phyloP scores from a whole-genome alignment of 2,113 vertebrate genomes.

The Plecturocebus donacophilus region DNA sequence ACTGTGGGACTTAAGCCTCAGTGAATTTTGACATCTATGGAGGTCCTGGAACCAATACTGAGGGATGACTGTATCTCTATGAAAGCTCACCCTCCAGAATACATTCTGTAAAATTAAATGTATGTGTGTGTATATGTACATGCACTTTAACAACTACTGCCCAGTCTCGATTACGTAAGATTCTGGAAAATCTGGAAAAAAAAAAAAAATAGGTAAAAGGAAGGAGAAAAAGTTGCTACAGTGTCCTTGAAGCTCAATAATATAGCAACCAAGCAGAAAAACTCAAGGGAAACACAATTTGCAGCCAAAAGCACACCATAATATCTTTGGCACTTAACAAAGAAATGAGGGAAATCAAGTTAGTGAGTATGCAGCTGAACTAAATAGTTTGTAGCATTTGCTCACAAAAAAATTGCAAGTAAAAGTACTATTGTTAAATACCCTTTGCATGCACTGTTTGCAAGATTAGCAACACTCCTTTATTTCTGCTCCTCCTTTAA shows the following conservation, averaged over 20 bases:
- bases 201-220: neutral
- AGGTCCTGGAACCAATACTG: neutral
- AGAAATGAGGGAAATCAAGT: neutral
- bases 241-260: neutral
- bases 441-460: neutral
- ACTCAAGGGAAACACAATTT: neutral
- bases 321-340: neutral
- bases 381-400: neutral
- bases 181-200: conserved; percentile 29
- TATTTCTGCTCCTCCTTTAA: neutral
- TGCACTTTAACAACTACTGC: neutral
- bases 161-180: neutral
- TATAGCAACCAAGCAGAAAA: neutral
- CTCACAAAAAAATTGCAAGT: neutral
- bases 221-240: neutral
- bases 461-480: neutral
- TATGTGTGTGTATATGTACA: neutral
- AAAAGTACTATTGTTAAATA: neutral
- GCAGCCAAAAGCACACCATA: neutral
- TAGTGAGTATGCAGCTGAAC: neutral
- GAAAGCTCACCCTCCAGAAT: neutral
- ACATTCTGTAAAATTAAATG: conserved; percentile 11
- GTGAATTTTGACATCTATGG: neutral
- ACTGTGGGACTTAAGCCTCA: neutral
- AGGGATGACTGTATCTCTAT: neutral